These are phyloP conservation scores for Hippocampus comes DNA, from an alignment of 2,113 vertebrate species.

Conservation along the genomic window DNA sequence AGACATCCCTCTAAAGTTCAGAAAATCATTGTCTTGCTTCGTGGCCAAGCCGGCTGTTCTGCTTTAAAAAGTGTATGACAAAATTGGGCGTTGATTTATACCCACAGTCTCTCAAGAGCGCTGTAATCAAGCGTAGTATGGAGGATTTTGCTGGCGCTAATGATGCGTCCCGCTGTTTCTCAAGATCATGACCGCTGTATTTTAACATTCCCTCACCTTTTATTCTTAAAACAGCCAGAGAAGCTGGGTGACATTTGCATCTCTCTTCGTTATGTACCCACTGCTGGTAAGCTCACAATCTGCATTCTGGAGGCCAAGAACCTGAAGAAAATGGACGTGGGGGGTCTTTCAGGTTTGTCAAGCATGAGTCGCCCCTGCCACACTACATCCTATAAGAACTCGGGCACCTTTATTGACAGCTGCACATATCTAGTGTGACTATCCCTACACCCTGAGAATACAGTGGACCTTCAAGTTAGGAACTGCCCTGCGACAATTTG, in stretches of 20 bases:
- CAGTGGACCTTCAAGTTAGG: too few species aligned
- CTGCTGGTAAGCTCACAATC: constrained; percentile 94
- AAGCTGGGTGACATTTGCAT: constrained; percentile 98
- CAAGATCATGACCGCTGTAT: neutral
- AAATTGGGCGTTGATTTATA: neutral
- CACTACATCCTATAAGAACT: neutral
- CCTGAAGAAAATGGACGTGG: constrained; percentile 99
- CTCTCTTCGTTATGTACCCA: constrained; percentile 94
- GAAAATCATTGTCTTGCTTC: neutral
- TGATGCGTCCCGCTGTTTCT: neutral
- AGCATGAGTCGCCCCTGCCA: neutral
- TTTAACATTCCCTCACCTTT: constrained; percentile 8
- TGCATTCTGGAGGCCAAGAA: constrained; percentile 98
- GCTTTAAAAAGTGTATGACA: neutral
- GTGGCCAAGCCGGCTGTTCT: neutral
- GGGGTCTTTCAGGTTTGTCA: constrained; percentile 86
- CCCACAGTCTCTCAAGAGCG: constrained; percentile 6
- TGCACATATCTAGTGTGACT: neutral
- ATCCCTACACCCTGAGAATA: neutral
- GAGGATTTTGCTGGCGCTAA: neutral
- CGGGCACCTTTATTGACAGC: too few species aligned
- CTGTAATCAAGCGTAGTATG: constrained; percentile 1
- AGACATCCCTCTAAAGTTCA: neutral
- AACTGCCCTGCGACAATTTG: too few species aligned
- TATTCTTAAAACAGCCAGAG: constrained; percentile 79